Conservation (phyloP, 1,140 invertebrate genomes). For the Drosophila watanabei region DNA sequence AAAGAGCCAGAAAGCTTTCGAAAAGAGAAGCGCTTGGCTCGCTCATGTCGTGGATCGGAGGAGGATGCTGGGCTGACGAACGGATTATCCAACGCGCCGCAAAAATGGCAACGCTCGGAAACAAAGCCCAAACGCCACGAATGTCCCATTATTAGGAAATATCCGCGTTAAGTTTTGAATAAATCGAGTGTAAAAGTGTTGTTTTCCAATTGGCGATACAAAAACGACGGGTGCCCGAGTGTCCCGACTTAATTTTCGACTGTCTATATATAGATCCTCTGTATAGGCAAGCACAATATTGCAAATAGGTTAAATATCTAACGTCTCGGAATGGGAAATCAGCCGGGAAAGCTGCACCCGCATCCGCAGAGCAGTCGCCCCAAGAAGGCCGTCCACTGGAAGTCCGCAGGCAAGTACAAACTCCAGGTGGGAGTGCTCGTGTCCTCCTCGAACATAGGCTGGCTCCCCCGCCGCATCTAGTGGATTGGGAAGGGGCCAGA, state of each 20-base stretch:
- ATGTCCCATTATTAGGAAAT: conserved; percentile 39
- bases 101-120: conserved; percentile 65
- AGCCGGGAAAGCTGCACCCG: conserved; percentile 80
- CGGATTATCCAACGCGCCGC: conserved; percentile 77
- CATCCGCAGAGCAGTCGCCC: conserved; percentile 85
- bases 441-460: neutral
- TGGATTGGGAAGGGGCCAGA: conserved; percentile 5
- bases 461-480: neutral
- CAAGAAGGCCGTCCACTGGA: conserved; percentile 90
- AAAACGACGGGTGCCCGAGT: conserved; percentile 55
- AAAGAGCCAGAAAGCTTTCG: conserved; percentile 31
- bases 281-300: conserved; percentile 74
- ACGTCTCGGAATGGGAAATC: conserved; percentile 80
- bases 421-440: neutral
- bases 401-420: conserved; percentile 88
- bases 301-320: conserved; percentile 80
- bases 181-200: conserved; percentile 32
- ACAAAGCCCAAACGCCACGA: conserved; percentile 44
- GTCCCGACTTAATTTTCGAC: conserved; percentile 61
- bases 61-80: conserved; percentile 65
- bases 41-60: conserved; percentile 43
- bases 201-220: conserved; percentile 33
- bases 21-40: conserved; percentile 30
- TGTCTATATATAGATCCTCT: conserved; percentile 79
- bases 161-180: conserved; percentile 9